Conservation (phyloP, 2,113 vertebrate genomes). For the Sus scrofa region T2T-Sscrofa CM000819.6:59015501-59016000, state of each 20-base stretch:
- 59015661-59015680: background rate
- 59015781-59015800: background rate
- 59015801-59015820: background rate
- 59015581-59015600: background rate
- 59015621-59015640: background rate
- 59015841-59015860: background rate
- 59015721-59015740: background rate
- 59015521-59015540: background rate
- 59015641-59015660: conserved; percentile 33
- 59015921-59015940: background rate
- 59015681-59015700: background rate
- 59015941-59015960: background rate
- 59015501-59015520: background rate
- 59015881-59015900: background rate
- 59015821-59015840: background rate
- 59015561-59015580: background rate
- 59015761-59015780: background rate
- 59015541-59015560: too few relatives aligned
- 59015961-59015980: background rate
- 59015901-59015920: background rate
- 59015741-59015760: background rate
- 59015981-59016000: background rate
- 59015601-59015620: background rate
- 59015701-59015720: background rate
- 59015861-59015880: background rate